Conservation (phyloP, 2,888 invertebrate species). For the Xestia c-nigrum region DNA sequence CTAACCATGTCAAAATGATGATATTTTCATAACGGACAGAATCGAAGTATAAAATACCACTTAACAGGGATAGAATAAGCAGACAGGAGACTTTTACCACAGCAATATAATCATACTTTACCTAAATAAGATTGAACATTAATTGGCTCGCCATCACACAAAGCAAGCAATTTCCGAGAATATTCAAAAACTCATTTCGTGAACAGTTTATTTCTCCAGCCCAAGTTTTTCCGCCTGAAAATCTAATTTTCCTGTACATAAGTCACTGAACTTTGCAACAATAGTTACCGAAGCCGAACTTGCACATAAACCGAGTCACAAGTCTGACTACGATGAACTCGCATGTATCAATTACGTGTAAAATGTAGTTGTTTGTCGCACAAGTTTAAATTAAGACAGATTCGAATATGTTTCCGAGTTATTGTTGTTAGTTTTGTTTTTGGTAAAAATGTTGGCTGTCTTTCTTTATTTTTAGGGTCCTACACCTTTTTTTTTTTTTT, state of each 20-base stretch:
- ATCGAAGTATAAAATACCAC: not conserved
- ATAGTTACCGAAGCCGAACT: constrained; percentile 13
- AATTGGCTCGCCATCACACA: not conserved
- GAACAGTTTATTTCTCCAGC: not conserved
- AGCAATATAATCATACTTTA: not conserved
- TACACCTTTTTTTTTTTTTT: no score
- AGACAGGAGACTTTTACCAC: not conserved
- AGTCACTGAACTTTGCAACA: constrained; percentile 17
- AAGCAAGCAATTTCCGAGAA: not conserved
- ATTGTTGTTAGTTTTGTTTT: not conserved
- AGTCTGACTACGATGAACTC: constrained; percentile 13
- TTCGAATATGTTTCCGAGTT: constrained; percentile 2
- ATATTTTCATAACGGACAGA: not conserved
- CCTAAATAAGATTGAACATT: not conserved
- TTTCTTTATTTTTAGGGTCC: not conserved
- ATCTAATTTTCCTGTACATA: constrained; percentile 18
- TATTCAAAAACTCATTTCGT: not conserved
- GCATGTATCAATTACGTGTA: constrained; percentile 33
- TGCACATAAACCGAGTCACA: not conserved
- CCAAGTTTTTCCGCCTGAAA: constrained; percentile 30
- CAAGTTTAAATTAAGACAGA: constrained; percentile 33
- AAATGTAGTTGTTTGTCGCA: constrained; percentile 8
- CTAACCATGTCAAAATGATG: not conserved
- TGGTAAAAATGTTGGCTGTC: not conserved
- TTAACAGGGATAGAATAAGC: not conserved